phyloP scores from a whole-genome alignment of 2,888 invertebrate species.

The Heliconius erato region DNA sequence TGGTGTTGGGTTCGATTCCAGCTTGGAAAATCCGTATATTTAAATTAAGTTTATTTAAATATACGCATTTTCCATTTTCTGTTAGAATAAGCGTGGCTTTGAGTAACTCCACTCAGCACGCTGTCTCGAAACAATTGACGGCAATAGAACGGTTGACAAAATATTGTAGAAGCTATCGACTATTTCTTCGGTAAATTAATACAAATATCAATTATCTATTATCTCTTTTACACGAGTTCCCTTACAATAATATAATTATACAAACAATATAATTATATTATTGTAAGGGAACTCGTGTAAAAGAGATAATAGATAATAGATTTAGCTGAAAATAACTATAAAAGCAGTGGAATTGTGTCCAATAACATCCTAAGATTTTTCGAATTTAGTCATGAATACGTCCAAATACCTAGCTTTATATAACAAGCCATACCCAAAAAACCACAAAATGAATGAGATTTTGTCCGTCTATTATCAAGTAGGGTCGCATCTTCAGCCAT shows the following conservation, averaged over 20 bases:
- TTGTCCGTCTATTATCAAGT: conserved; percentile 15
- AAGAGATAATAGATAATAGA: too few relatives aligned
- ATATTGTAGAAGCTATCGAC: too few relatives aligned
- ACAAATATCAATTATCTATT: too few relatives aligned
- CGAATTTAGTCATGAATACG: neutral
- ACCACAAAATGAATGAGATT: neutral
- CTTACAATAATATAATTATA: too few relatives aligned
- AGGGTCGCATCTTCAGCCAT: conserved; percentile 36
- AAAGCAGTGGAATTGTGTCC: too few relatives aligned
- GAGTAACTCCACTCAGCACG: neutral
- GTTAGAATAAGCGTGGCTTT: neutral
- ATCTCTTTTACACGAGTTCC: too few relatives aligned
- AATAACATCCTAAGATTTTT: neutral
- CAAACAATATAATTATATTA: too few relatives aligned
- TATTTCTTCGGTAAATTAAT: too few relatives aligned
- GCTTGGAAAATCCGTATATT: neutral
- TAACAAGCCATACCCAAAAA: neutral
- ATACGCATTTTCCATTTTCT: too few relatives aligned
- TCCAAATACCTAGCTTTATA: neutral
- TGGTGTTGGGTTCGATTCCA: neutral
- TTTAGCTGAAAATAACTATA: too few relatives aligned
- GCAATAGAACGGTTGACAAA: too few relatives aligned
- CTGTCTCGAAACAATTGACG: neutral
- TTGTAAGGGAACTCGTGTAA: too few relatives aligned
- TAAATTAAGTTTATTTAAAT: neutral